phyloP scores from a whole-genome alignment of 2,113 vertebrate genomes.

The Microcebus lehilahytsara region DNA sequence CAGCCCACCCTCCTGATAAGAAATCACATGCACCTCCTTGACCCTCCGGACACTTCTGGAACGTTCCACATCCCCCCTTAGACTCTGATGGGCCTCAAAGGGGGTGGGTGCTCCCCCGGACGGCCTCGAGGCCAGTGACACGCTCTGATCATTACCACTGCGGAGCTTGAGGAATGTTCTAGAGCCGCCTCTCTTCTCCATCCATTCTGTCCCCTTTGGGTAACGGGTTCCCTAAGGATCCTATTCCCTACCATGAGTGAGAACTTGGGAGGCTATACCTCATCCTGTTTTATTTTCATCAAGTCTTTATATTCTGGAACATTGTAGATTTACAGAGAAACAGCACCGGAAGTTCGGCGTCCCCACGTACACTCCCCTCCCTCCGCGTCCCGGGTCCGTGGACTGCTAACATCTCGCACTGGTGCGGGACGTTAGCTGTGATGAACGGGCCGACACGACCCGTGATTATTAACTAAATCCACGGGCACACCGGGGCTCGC shows the following conservation, averaged over 20 bases:
- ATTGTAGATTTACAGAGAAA: not conserved
- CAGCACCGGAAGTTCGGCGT: accelerated
- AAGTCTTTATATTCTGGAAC: not conserved
- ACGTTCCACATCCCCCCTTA: accelerated
- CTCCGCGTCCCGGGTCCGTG: accelerated
- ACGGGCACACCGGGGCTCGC: accelerated
- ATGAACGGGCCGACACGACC: accelerated
- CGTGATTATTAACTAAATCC: accelerated
- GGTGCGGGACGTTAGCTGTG: accelerated
- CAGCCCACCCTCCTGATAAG: accelerated
- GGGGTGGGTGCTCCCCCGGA: not conserved
- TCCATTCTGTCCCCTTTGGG: not conserved
- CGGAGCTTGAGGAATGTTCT: not conserved
- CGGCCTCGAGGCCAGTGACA: accelerated
- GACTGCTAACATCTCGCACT: accelerated
- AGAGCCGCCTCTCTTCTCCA: not conserved
- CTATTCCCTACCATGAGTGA: not conserved
- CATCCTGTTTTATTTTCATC: not conserved
- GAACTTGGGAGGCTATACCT: not conserved
- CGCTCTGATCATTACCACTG: accelerated
- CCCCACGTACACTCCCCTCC: accelerated
- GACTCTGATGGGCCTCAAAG: accelerated
- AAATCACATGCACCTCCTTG: accelerated
- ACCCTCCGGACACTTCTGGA: accelerated
- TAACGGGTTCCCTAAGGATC: not conserved